Base-by-base conservation (phyloP, 2,888 invertebrate species). In the Aphrophora alni region DNA sequence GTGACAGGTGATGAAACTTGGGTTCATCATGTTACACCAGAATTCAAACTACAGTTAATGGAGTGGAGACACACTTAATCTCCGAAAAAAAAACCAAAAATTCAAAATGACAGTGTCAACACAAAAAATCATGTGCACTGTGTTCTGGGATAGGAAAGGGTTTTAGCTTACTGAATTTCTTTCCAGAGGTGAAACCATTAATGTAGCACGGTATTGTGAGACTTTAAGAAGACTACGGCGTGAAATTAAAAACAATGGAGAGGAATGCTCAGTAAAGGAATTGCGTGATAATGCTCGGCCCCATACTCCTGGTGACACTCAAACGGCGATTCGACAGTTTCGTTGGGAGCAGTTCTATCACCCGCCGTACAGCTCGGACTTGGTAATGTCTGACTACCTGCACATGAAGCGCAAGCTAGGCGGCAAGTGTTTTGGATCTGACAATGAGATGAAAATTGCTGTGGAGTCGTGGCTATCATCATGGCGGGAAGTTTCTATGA, bases 1-100 rank as follows among this genome's bases (percentile, higher is more conserved):
- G 84, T 84, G 26, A 84, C 83, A n/a, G 84, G 82, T 27, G 83
- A 84, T 28, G 82, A 85, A 83, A 83, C 83, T 38, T 85, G 84
- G 82, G 82, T 82, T 28, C 59, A 28, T 78, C 73, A 83, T 78
- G 77, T 73, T 14, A 82, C 84, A 68, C 82, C 83, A 28, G 82
- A 82, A 78, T 77, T 78, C 7, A 82, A 84, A 73, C 77, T 77
- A 38, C 80, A 80, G 38, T 83, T 77, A 21, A 77, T 78, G 76
- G 80, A 44, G 44, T 44, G 44, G 78, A 38, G 79, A 38, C 83
- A 82, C 74, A 73, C 81, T 27, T 3, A 59, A 26, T 81, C 80
- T 44, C 77, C 77, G 21, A 59, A 71, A 26, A 71, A 24, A 26
- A 33, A 33, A n/a, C n/a, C 25, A 10, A 59, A 82, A 78, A 28